Conservation (phyloP, 2,113 vertebrate species). For the Oreocharis arfaki region DNA sequence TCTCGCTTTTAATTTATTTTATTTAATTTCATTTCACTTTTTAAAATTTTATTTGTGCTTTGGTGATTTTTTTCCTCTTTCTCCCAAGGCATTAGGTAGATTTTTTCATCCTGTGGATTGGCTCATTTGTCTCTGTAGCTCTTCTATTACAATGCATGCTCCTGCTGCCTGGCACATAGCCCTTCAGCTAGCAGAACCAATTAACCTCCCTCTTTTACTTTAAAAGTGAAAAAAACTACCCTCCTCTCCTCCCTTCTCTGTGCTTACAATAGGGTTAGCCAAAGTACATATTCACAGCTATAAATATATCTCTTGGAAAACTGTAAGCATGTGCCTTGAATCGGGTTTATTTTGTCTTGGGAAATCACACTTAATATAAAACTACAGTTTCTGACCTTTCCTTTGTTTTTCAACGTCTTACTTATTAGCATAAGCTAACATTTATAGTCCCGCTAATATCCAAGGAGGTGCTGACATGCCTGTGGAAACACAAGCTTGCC, state of each 20-base stretch:
- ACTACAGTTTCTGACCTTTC: slow-evolving; percentile 42
- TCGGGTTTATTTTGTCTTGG: slow-evolving; percentile 10
- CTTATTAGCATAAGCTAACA: slow-evolving; percentile 58
- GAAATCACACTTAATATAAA: slow-evolving; percentile 39
- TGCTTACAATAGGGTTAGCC: slow-evolving; percentile 37
- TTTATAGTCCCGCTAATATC: slow-evolving; percentile 2
- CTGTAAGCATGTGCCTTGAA: not conserved
- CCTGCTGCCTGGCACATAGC: not conserved
- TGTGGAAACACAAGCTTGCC: not conserved
- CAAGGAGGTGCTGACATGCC: not conserved
- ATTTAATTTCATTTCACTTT: not conserved
- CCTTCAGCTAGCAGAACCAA: slow-evolving; percentile 55
- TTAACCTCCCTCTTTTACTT: slow-evolving; percentile 58
- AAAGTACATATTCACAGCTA: slow-evolving; percentile 54
- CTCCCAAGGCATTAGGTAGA: not conserved
- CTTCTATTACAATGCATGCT: slow-evolving; percentile 13
- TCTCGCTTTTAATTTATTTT: not conserved
- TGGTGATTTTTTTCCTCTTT: not conserved
- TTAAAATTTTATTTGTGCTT: not conserved
- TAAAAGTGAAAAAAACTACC: not conserved
- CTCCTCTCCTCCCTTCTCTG: not conserved
- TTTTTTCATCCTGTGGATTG: slow-evolving; percentile 17
- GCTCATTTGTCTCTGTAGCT: slow-evolving; percentile 52
- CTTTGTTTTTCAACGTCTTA: slow-evolving; percentile 28
- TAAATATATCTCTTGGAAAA: slow-evolving; percentile 49